Conservation (phyloP, 2,113 vertebrate species). For the Ariopsis seemanni region DNA sequence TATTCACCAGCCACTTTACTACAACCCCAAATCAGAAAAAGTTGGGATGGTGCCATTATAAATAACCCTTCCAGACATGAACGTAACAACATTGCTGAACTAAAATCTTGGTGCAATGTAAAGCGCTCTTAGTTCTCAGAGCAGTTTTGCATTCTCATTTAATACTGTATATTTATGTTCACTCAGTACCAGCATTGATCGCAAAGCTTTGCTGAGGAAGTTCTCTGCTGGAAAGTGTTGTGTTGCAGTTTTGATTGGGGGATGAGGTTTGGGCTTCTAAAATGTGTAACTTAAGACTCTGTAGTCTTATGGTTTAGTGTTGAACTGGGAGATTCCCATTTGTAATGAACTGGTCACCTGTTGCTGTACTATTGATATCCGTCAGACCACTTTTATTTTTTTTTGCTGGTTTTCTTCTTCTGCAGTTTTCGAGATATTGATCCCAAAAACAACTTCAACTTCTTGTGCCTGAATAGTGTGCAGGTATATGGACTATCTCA, state of each 20-base stretch:
- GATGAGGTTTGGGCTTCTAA: slow-evolving; percentile 1
- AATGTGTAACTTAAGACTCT: background rate
- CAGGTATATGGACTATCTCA: too few species aligned
- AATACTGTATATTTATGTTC: slow-evolving; percentile 72
- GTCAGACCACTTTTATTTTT: too few species aligned
- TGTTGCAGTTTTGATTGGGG: slow-evolving; percentile 29
- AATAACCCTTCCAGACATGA: slow-evolving; percentile 64
- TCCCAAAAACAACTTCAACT: too few species aligned
- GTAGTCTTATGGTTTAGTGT: slow-evolving; percentile 13
- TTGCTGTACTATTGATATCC: too few species aligned
- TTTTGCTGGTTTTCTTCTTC: too few species aligned
- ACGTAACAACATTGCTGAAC: slow-evolving; percentile 73
- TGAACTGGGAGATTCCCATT: slow-evolving; percentile 1
- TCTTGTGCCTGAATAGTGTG: too few species aligned
- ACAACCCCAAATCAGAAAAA: too few species aligned
- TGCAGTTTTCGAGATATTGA: too few species aligned
- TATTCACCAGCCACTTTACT: background rate
- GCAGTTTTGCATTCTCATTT: slow-evolving; percentile 69
- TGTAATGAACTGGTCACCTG: slow-evolving; percentile 10
- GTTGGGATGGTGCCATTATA: too few species aligned
- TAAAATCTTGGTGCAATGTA: slow-evolving; percentile 73
- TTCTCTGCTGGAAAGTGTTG: slow-evolving; percentile 18
- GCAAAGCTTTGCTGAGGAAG: slow-evolving; percentile 27
- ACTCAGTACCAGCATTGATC: slow-evolving; percentile 65
- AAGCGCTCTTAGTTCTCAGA: slow-evolving; percentile 61